Evolutionary conservation across 2,888 invertebrate species (phyloP), one percentile per base, ranked within the genome.

Genomic region (Schizotus pectinicornis): DNA sequence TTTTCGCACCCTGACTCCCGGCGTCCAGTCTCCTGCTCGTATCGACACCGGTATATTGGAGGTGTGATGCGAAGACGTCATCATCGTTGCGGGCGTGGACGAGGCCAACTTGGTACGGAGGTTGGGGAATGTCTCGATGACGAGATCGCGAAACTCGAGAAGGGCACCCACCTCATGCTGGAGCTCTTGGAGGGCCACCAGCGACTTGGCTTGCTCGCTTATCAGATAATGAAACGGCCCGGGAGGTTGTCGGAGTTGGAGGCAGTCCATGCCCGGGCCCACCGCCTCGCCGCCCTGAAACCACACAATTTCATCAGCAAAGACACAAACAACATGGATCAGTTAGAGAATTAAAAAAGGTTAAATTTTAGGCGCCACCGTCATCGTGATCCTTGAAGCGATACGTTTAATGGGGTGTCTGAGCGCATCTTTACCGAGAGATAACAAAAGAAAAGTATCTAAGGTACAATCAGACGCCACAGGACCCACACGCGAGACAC

Each of bases 121-220:
- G 84, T 93, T 92, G 74, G 94, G 94, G 84, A 94, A 93, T 77
- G 93, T 92, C 86, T 93, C 93, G 87, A 94, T 92, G 85, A 94
- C 94, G 86, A 93, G 88, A 83, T 94, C 93, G 82, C 94, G 90
- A 81, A 94, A 94, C 84, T 94, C 92, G 81, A 94, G 86, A 73
- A 94, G 82, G 73, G 92, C 92, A 67, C 93, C 92, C 83, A 94
- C 94, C 85, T 94, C 94, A 89, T 93, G 91, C 87, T 94, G 94
- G 80, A 94, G 86, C 84, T 94, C 94, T 85, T 94, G 93, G 79
- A 94, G 84, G 64, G 89, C 90, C 74, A 90, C 88, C 80, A 91
- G 82, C 70, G 93, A 94, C 82, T 93, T 94, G 78, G 93, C 92
- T 84, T 93, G 92, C 82, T 93, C 93, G 83, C 87, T 91, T 81